phyloP scores from a whole-genome alignment of 2,797 vertebrate species.

The Spinibarbus caldwelli region DNA sequence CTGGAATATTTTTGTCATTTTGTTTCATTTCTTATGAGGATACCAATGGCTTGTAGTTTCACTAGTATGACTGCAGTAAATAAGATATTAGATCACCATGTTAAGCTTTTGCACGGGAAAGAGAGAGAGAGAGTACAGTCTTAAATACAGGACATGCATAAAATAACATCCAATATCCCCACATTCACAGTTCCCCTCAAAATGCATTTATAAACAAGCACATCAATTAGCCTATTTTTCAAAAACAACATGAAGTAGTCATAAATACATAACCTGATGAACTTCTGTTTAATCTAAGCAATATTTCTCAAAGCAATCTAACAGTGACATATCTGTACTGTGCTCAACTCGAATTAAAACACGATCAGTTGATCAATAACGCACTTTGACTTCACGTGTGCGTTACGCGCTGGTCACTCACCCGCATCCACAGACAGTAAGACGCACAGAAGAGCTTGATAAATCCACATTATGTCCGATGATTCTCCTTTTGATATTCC shows the following conservation, averaged over 20 bases:
- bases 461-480: constrained; percentile 82
- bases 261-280: neutral
- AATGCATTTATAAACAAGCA: neutral
- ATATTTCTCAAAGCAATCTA: neutral
- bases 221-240: neutral
- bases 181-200: neutral
- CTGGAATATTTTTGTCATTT: neutral
- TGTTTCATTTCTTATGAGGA: neutral
- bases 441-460: constrained; percentile 78
- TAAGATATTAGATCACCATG: neutral
- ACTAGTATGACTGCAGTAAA: neutral
- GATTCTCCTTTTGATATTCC: constrained; percentile 58
- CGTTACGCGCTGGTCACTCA: constrained; percentile 59
- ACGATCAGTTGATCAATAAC: constrained; percentile 5
- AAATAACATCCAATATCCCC: neutral
- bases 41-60: neutral
- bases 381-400: neutral
- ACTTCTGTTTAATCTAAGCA: neutral
- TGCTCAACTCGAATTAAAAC: neutral
- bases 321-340: neutral
- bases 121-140: no score
- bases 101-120: no score
- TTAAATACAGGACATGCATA: no score
- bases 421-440: constrained; percentile 73
- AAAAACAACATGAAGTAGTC: neutral